Evolutionary conservation across 53 echinoderm and acorn worm genomes (phyloP).

Genomic region (Henricia sp.): DNA sequence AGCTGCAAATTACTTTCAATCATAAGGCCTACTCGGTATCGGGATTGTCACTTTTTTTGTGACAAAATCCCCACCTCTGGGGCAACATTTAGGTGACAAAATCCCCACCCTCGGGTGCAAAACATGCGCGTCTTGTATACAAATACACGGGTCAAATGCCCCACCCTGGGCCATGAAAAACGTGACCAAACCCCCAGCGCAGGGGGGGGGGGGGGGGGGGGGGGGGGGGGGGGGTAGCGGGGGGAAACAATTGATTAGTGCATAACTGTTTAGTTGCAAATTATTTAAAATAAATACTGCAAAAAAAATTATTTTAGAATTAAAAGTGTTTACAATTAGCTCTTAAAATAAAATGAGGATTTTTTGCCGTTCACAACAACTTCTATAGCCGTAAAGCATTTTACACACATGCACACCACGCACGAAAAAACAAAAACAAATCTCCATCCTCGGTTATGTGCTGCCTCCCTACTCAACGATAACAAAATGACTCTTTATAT

Average conservation of each 20-base stretch:
- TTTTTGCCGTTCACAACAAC: conserved; percentile 31
- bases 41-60: too few relatives aligned
- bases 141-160: too few relatives aligned
- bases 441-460: conserved; percentile 8
- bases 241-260: too few relatives aligned
- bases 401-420: conserved; percentile 21
- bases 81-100: too few relatives aligned
- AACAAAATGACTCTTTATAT: background rate
- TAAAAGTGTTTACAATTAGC: conserved; percentile 3
- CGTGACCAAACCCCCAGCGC: too few relatives aligned
- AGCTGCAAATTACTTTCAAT: too few relatives aligned
- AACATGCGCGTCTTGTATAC: too few relatives aligned
- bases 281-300: conserved; percentile 10
- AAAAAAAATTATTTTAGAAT: background rate
- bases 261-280: background rate
- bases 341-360: conserved; percentile 29
- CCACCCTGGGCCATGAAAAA: too few relatives aligned
- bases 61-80: too few relatives aligned
- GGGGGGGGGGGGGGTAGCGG: background rate
- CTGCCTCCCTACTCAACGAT: conserved; percentile 49
- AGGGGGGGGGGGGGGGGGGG: conserved; percentile 1
- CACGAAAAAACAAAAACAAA: conserved; percentile 7
- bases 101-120: too few relatives aligned
- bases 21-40: too few relatives aligned
- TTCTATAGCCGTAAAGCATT: background rate